Percentiles rank a stretch among this genome's conserved stretches.
Evolutionary conservation across 2,113 vertebrate species (phyloP).

Genomic region (Trinectes maculatus): DNA sequence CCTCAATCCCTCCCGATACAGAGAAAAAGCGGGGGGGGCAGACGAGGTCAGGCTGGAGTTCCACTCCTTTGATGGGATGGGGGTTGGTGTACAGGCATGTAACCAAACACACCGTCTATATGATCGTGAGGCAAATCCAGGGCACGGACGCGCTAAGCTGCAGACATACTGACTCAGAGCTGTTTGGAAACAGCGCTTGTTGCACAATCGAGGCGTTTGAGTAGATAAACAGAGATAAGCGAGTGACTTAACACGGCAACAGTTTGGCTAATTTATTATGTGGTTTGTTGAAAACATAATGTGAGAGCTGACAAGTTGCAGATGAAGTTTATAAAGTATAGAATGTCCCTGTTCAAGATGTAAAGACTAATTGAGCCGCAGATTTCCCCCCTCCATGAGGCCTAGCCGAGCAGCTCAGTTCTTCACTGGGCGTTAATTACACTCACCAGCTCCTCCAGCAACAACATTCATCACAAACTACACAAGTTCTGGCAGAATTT

Average conservation of each 20-base stretch:
- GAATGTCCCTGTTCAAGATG: background rate
- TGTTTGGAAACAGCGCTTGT: conserved; percentile 57
- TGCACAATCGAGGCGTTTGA: conserved; percentile 57
- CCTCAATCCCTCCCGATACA: conserved; percentile 43
- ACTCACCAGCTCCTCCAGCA: conserved; percentile 40
- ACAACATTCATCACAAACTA: conserved; percentile 65
- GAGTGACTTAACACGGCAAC: background rate
- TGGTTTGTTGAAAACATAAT: conserved; percentile 1
- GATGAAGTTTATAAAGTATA: conserved; percentile 2
- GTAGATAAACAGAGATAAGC: conserved; percentile 43
- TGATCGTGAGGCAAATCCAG: conserved; percentile 56
- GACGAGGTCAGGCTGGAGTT: conserved; percentile 58
- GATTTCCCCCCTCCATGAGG: conserved; percentile 7
- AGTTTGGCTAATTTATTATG: background rate
- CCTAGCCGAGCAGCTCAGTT: conserved; percentile 33
- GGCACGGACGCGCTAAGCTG: conserved; percentile 48
- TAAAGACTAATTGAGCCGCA: conserved; percentile 10
- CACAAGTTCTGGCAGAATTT: conserved; percentile 56
- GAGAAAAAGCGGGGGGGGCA: conserved; percentile 12
- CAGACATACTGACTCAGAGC: conserved; percentile 54
- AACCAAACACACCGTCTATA: conserved; percentile 66
- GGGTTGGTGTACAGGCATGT: conserved; percentile 64
- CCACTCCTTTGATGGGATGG: conserved; percentile 58
- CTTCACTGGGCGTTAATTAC: conserved; percentile 43
- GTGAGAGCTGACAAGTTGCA: background rate